Evolutionary conservation across 2,113 vertebrate genomes (phyloP), one percentile per base, ranked within the genome.

Genomic region (Sinocyclocheilus grahami): DNA sequence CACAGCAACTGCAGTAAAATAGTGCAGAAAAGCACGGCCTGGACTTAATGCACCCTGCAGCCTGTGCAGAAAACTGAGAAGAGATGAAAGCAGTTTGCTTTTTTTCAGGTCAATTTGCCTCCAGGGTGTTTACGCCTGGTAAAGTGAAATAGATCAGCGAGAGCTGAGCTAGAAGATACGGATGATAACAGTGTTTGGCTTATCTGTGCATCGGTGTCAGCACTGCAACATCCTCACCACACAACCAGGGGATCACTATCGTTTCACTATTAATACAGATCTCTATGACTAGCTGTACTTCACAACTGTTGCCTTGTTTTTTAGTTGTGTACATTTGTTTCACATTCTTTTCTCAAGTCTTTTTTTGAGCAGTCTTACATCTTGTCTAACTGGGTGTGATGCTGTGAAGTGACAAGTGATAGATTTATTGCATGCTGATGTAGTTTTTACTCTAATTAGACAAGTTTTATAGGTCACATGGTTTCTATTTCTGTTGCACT

Each of bases 61-160:
- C 69, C 90, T 88, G 89, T 87, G 91, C 89, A 91, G 89, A 86
- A 90, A 85, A 87, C 90, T 87, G 90, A 92, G 89, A 91, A 86
- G 90, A 93, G 91, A 93, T 93, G 90, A 94, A 94, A 93, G 89
- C 48, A 87, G 53, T 85, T 67, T 14, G 27, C 12, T 89, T 92
- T 92, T 93, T 94, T 94, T 84, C 91, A 94, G 94, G 93, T 94
- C 93, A 94, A 85, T 88, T 86, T 89, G 83, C 92, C 93, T 94
- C 93, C 81, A 83, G 93, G 92, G 93, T 91, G 88, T 90, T 85
- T 89, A 86, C 88, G 85, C 88, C 91, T 93, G 89, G 82, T 91
- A 92, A 94, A 85, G 71, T 90, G 86, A 92, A 90, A 93, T 89
- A 87, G 87, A 94, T 92, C 86, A 89, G 89, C 53, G 87, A 87